These are phyloP conservation scores for Rhopalosiphum padi DNA, from an alignment of 1,140 invertebrate genomes.

Conservation along the genomic window DNA sequence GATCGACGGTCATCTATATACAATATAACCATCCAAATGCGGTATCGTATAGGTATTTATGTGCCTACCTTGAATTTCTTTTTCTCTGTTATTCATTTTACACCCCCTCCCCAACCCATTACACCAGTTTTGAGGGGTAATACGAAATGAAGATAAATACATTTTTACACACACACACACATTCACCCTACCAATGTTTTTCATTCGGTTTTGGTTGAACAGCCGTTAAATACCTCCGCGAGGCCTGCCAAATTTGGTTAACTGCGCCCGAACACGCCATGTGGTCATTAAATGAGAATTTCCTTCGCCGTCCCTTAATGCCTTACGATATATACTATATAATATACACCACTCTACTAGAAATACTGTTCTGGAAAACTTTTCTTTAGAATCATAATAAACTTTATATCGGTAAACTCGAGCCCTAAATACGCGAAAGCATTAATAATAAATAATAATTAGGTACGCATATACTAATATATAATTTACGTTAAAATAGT, in stretches of 20 bases:
- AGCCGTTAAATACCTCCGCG: constrained; percentile 37
- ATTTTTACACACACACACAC: neutral
- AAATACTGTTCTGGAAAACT: constrained; percentile 9
- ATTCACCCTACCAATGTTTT: neutral
- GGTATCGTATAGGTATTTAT: neutral
- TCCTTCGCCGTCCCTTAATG: neutral
- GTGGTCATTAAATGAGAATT: constrained; percentile 46
- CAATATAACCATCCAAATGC: neutral
- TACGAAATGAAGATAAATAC: constrained; percentile 1
- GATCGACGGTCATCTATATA: neutral
- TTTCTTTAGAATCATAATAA: constrained; percentile 36
- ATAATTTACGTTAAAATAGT: neutral
- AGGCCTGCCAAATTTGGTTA: constrained; percentile 42
- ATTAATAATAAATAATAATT: neutral
- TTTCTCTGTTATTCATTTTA: neutral
- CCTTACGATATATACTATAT: neutral
- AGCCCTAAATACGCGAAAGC: neutral
- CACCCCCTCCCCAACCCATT: neutral
- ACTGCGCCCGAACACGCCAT: constrained; percentile 32
- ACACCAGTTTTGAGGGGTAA: neutral
- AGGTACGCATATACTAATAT: neutral
- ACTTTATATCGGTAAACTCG: constrained; percentile 27
- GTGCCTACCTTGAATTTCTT: neutral
- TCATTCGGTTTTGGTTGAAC: constrained; percentile 19
- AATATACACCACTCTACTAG: neutral